Percentiles rank a stretch among this genome's conserved stretches.
phyloP scores from a whole-genome alignment of 2,113 vertebrate genomes.

The Sceloporus undulatus region DNA sequence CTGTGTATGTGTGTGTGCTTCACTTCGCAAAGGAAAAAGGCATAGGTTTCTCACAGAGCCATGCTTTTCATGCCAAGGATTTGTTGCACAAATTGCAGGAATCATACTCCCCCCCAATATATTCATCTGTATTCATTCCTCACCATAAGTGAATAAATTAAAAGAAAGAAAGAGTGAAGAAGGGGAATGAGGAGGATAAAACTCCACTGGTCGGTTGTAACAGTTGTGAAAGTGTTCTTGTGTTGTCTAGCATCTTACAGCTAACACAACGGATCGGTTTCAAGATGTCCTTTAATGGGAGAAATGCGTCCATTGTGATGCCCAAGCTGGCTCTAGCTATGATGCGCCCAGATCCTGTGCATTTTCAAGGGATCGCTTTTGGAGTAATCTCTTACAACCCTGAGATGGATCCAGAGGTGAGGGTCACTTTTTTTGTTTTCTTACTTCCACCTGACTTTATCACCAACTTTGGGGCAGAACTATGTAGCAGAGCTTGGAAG shows the following conservation, averaged over 20 bases:
- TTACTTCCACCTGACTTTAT: not conserved
- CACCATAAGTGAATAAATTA: not conserved
- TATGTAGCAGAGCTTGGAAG: too few relatives aligned
- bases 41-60: too few relatives aligned
- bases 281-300: conserved; percentile 78
- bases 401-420: conserved; percentile 80
- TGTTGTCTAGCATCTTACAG: conserved; percentile 80
- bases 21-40: too few relatives aligned
- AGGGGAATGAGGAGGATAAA: too few relatives aligned
- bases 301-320: conserved; percentile 66
- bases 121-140: not conserved
- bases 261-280: conserved; percentile 82
- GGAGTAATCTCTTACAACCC: conserved; percentile 72
- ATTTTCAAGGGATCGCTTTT: conserved; percentile 85
- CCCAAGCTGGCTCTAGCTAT: conserved; percentile 81
- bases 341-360: conserved; percentile 65
- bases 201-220: not conserved
- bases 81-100: too few relatives aligned
- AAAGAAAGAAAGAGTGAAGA: not conserved
- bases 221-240: not conserved
- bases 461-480: not conserved
- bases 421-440: not conserved
- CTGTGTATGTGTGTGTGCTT: too few relatives aligned
- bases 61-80: too few relatives aligned
- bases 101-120: too few relatives aligned